Conservation (phyloP, 2,888 invertebrate species). For the Glaucopsyche alexis region DNA sequence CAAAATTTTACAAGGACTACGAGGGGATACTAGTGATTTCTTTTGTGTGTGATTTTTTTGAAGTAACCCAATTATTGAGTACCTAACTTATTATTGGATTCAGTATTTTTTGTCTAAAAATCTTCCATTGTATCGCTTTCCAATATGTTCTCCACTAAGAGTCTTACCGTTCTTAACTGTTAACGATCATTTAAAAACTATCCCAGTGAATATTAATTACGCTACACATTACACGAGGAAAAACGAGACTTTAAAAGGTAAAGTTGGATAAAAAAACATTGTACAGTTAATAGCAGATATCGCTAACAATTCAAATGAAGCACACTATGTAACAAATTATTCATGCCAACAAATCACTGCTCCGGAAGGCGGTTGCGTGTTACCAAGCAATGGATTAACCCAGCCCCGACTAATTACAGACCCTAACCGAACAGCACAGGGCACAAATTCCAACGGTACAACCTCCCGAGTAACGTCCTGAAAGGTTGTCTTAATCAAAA, state of each 20-base stretch:
- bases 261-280: not conserved
- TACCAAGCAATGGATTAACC: slow-evolving; percentile 30
- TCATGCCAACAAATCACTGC: slow-evolving; percentile 34
- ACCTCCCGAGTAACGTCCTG: slow-evolving; percentile 14
- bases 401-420: not conserved
- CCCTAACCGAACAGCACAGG: not conserved
- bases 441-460: not conserved
- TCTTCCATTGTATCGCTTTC: too few relatives aligned
- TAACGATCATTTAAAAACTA: too few relatives aligned
- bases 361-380: slow-evolving; percentile 37
- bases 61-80: too few relatives aligned
- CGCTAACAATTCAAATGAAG: slow-evolving; percentile 32
- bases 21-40: too few relatives aligned
- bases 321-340: slow-evolving; percentile 35
- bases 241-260: not conserved
- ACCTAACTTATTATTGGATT: too few relatives aligned
- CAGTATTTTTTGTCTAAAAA: too few relatives aligned
- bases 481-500: slow-evolving; percentile 32
- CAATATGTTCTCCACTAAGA: too few relatives aligned
- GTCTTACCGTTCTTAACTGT: not conserved
- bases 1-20: too few relatives aligned
- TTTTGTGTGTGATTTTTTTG: too few relatives aligned
- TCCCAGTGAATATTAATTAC: not conserved
- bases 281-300: slow-evolving; percentile 19
- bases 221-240: not conserved